Percentiles rank a stretch among this genome's conserved stretches.
These are phyloP conservation scores for Typhlomys cinereus DNA, from an alignment of 2,113 vertebrate genomes.

Conservation along the genomic window DNA sequence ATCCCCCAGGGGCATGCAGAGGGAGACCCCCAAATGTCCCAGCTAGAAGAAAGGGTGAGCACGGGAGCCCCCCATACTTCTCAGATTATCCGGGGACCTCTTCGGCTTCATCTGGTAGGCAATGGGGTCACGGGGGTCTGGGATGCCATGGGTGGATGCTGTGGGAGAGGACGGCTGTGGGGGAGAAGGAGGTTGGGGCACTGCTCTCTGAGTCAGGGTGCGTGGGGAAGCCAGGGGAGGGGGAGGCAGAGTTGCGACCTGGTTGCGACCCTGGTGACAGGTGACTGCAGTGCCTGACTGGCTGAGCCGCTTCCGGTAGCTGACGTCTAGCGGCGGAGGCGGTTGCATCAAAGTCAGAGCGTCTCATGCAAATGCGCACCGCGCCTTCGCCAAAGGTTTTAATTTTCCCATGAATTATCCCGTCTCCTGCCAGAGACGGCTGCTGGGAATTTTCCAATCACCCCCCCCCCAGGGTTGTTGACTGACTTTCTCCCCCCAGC, in stretches of 20 bases:
- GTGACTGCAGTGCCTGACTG: neutral
- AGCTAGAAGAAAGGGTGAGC: neutral
- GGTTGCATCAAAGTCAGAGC: conserved; percentile 66
- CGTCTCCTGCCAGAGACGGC: conserved; percentile 18
- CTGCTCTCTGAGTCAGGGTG: fast-evolving
- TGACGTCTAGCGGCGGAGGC: conserved; percentile 51
- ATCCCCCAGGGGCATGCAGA: too few species aligned
- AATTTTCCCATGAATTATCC: conserved; percentile 70
- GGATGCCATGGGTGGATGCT: neutral
- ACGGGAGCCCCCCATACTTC: neutral
- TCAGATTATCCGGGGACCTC: neutral
- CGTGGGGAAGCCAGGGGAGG: neutral
- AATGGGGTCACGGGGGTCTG: neutral
- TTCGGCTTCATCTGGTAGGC: neutral
- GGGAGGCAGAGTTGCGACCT: too few species aligned
- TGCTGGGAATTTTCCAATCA: conserved; percentile 57
- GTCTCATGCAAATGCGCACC: conserved; percentile 71
- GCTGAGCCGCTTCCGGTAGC: neutral
- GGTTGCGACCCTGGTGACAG: neutral
- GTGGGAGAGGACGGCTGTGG: neutral
- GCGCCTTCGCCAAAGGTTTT: conserved; percentile 12
- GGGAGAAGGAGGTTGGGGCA: neutral
- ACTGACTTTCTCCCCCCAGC: too few species aligned
- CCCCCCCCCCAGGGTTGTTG: too few species aligned
- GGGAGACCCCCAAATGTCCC: too few species aligned